Evolutionary conservation across 2,888 invertebrate species (phyloP), one percentile per base, ranked within the genome.

Genomic region (Nomada flava): DNA sequence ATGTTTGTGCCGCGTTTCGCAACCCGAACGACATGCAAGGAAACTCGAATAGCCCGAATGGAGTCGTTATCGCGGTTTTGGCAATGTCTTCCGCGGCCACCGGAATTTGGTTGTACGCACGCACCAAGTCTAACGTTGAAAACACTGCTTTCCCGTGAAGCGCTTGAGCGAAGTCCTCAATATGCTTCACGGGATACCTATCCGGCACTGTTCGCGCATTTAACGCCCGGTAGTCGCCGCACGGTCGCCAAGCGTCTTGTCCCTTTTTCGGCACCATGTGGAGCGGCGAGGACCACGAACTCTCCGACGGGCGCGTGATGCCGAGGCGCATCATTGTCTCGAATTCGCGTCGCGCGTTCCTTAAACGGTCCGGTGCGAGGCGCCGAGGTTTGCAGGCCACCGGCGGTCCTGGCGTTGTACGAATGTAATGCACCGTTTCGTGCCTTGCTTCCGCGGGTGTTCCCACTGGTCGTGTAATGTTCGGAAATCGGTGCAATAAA

Each of bases 141-240:
- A 57, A 68, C 18, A 68, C 18, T 18, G 18, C 57, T 57, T 68
- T 68, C n/a, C 68, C 57, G 13, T 20, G 52, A n/a, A 57, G 68
- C 7, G 42, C 11, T 2, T 57, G 42, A 18, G 57, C 47, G 11
- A 69, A 59, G 26, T 59, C 36, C 20, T 47, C 57, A 2, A 69
- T 47, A 18, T 69, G 59, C 10, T 20, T 57, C 15, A 59, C 26
- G 9, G 69, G 59, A 15, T 69, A 69, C 4, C 55, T 29, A 23
- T 65, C 64, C 26, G 64, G 64, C 11, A 65, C 50, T 5, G 64
- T 52, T 11, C 18, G 47, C 18, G 64, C 26, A 10, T 65, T 65
- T 7, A 65, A 65, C 13, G 15, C 5, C 18, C 50, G 52, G 50
- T 26, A 65, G 9, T 64, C 64, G 7, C 26, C 47, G 0, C 50